phyloP scores from a whole-genome alignment of 2,888 invertebrate species.

The Acanthosoma haemorrhoidale region DNA sequence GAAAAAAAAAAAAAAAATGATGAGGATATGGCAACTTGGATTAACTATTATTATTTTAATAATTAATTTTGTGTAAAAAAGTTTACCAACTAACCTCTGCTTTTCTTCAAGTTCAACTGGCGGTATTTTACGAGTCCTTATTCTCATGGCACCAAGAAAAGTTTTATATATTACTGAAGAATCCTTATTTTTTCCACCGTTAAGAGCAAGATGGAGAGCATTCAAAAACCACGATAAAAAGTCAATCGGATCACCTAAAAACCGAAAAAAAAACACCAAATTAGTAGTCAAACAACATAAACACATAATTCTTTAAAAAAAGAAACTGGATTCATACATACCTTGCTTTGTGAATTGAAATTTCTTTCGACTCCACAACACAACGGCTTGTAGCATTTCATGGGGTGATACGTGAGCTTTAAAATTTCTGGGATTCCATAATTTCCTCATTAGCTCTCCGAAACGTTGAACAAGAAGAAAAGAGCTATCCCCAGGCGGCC shows the following conservation, averaged over 20 bases:
- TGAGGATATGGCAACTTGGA: no score
- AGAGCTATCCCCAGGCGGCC: slow-evolving; percentile 92
- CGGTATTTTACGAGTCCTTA: slow-evolving; percentile 86
- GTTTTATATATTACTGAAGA: slow-evolving; percentile 93
- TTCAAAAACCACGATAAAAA: slow-evolving; percentile 98
- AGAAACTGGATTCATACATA: slow-evolving; percentile 44
- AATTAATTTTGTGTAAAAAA: neutral
- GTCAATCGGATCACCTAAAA: slow-evolving; percentile 88
- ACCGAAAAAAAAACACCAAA: slow-evolving; percentile 29
- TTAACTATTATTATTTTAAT: no score
- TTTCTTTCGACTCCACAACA: slow-evolving; percentile 90
- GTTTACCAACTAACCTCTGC: slow-evolving; percentile 53
- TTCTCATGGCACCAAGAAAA: slow-evolving; percentile 86
- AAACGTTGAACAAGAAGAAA: slow-evolving; percentile 86
- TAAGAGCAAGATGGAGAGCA: slow-evolving; percentile 87
- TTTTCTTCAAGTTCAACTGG: slow-evolving; percentile 87
- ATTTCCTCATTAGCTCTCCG: slow-evolving; percentile 90
- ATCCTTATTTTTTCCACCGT: slow-evolving; percentile 80
- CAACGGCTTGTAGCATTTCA: slow-evolving; percentile 98
- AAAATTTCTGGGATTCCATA: slow-evolving; percentile 99
- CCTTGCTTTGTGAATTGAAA: slow-evolving; percentile 99
- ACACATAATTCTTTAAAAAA: neutral
- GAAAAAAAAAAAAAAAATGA: no score
- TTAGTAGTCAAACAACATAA: neutral
- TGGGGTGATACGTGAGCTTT: slow-evolving; percentile 99